phyloP scores from a whole-genome alignment of 2,888 invertebrate species.

The Melieria crassipennis region DNA sequence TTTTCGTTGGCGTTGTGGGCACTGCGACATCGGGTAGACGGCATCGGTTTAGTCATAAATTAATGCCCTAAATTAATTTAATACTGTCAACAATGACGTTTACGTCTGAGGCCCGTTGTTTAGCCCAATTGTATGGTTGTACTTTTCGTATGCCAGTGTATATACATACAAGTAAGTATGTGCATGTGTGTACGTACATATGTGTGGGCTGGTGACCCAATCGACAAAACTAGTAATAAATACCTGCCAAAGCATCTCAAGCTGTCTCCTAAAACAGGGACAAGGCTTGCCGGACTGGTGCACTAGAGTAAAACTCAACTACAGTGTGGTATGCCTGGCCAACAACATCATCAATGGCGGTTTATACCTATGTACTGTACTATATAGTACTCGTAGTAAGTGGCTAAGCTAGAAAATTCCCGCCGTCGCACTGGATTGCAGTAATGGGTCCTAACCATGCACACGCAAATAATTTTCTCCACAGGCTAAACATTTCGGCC shows the following conservation, averaged over 20 bases:
- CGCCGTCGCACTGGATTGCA: too few species aligned
- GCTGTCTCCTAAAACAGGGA: too few species aligned
- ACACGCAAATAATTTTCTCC: too few species aligned
- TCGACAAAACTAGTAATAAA: too few species aligned
- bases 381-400: too few species aligned
- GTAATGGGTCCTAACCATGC: too few species aligned
- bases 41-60: conserved; percentile 24
- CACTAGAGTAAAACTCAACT: neutral
- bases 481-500: too few species aligned
- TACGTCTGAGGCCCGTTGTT: conserved; percentile 1
- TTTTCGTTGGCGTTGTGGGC: neutral
- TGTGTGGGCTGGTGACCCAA: conserved; percentile 7
- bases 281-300: too few species aligned
- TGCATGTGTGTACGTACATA: conserved; percentile 11
- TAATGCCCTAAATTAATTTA: conserved; percentile 29
- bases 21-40: conserved; percentile 1
- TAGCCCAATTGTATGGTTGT: neutral
- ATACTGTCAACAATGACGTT: conserved; percentile 23
- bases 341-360: too few species aligned
- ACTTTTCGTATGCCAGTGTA: neutral
- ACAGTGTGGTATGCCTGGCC: neutral
- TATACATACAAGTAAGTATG: neutral
- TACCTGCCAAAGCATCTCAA: too few species aligned
- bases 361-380: too few species aligned
- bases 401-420: too few species aligned